Percentiles rank a stretch among this genome's conserved stretches.
Conservation (phyloP, 2,888 invertebrate genomes). For the Drosophila borborema region DNA sequence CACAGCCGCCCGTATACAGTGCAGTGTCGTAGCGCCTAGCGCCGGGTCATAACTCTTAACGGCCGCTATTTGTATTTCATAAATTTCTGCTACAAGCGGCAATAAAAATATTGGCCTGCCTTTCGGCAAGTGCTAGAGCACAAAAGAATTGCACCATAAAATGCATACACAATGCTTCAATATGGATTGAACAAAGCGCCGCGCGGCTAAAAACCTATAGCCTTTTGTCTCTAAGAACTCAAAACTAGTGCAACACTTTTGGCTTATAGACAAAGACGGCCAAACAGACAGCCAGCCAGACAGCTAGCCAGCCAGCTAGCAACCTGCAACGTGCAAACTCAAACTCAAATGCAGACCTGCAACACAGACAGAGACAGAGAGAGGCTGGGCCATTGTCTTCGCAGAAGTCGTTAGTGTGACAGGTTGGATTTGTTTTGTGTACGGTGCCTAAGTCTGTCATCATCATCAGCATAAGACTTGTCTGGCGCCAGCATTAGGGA, state of each 20-base stretch:
- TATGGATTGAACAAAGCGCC: constrained; percentile 62
- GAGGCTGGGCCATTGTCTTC: constrained; percentile 73
- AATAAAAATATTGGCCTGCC: constrained; percentile 81
- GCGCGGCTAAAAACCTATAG: constrained; percentile 49
- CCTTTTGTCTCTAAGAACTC: constrained; percentile 68
- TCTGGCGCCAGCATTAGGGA: constrained; percentile 85
- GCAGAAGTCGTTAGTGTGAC: constrained; percentile 84
- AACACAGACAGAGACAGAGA: constrained; percentile 7
- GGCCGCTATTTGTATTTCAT: constrained; percentile 73
- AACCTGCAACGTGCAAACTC: constrained; percentile 29
- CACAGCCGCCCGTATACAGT: constrained; percentile 57
- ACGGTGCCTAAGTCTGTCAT: constrained; percentile 81
- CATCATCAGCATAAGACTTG: constrained; percentile 82
- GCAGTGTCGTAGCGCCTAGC: constrained; percentile 69
- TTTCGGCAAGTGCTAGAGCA: constrained; percentile 60
- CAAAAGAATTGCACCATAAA: constrained; percentile 82
- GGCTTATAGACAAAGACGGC: constrained; percentile 73
- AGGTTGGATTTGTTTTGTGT: constrained; percentile 83
- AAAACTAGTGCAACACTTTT: constrained; percentile 82
- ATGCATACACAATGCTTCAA: constrained; percentile 37
- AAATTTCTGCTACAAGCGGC: constrained; percentile 59
- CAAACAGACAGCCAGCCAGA: constrained; percentile 23
- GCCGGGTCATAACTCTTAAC: constrained; percentile 79
- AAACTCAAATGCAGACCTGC: constrained; percentile 7
- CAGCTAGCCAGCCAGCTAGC: constrained; percentile 22